Evolutionary conservation across 2,888 invertebrate genomes (phyloP), one percentile per base, ranked within the genome.

Genomic region (Rhagophthalmus giganteus): DNA sequence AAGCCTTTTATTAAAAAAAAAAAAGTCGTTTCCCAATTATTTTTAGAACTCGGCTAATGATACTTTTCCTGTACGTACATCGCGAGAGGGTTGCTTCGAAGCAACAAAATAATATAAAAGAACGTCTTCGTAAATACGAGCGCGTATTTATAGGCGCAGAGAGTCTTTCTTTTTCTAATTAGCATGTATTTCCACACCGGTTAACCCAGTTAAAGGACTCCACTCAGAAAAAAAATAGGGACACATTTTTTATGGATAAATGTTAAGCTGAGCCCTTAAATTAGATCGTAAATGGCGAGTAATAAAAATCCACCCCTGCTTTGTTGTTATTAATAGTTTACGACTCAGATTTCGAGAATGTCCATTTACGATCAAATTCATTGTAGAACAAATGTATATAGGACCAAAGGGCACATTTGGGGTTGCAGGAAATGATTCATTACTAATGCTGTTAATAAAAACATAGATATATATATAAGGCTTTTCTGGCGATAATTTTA

Each of bases 1-100:
- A 76, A 83, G 85, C 63, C 57, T 27, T 14, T 31, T 31, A 31
- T 10, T 27, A 27, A n/a, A 31, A n/a, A n/a, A n/a, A n/a, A n/a
- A n/a, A n/a, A n/a, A n/a, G n/a, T n/a, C n/a, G n/a, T n/a, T n/a
- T n/a, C n/a, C n/a, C 25, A 20, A 5, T 8, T 33, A 28, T 27
- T 33, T 34, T 34, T 14, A 20, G 20, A 15, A 16, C 9, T 10
- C 11, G 2, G 4, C 7, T 11, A 11, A 30, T 11, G 12, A 30
- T 30, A 10, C 10, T 30, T 30, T 30, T 30, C 27, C 10, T 10
- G 27, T 8, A n/a, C 5, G 30, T 30, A n/a, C n/a, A n/a, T 20
- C 3, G 20, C 3, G 7, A 20, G 20, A 20, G 20, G 20, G 20
- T 20, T 3, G 20, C 20, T 20, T 7, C 20, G n/a, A n/a, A n/a